Conservation (phyloP, 2,888 invertebrate species). For the Brachyopa scutellaris region DNA sequence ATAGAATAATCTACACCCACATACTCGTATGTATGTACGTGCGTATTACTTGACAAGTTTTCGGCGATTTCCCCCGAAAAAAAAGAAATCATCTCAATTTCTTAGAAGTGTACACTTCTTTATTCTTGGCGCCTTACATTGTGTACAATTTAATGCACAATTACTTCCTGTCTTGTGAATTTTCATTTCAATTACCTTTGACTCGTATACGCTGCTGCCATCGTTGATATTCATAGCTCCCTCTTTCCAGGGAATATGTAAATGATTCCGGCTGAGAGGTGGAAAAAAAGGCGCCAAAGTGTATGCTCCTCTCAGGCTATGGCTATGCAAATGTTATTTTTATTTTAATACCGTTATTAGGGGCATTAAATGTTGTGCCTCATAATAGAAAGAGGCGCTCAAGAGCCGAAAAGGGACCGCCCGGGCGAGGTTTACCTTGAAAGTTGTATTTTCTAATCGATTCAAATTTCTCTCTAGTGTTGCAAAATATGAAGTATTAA, state of each 20-base stretch:
- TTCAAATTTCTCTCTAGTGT: constrained; percentile 49
- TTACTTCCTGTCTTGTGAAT: constrained; percentile 62
- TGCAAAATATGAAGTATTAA: constrained; percentile 49
- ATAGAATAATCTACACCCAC: too few species aligned
- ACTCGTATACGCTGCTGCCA: constrained; percentile 16
- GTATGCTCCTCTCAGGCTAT: constrained; percentile 15
- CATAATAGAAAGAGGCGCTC: constrained; percentile 35
- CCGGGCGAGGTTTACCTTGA: constrained; percentile 1
- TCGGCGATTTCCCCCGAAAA: too few species aligned
- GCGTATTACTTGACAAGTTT: background rate
- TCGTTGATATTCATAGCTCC: constrained; percentile 57
- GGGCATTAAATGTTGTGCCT: constrained; percentile 54
- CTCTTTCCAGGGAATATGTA: constrained; percentile 38
- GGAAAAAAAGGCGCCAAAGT: constrained; percentile 33
- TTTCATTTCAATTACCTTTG: constrained; percentile 63
- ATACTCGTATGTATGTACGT: too few species aligned
- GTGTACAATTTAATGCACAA: constrained; percentile 67
- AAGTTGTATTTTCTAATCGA: constrained; percentile 51
- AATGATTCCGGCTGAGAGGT: constrained; percentile 44
- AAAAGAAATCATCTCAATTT: constrained; percentile 29
- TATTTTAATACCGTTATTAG: constrained; percentile 66
- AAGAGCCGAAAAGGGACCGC: background rate
- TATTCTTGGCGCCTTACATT: constrained; percentile 47
- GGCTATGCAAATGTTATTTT: constrained; percentile 68
- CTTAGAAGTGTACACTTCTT: constrained; percentile 16